Evolutionary conservation across 2,888 invertebrate genomes (phyloP).

Genomic region (Timandra comae): DNA sequence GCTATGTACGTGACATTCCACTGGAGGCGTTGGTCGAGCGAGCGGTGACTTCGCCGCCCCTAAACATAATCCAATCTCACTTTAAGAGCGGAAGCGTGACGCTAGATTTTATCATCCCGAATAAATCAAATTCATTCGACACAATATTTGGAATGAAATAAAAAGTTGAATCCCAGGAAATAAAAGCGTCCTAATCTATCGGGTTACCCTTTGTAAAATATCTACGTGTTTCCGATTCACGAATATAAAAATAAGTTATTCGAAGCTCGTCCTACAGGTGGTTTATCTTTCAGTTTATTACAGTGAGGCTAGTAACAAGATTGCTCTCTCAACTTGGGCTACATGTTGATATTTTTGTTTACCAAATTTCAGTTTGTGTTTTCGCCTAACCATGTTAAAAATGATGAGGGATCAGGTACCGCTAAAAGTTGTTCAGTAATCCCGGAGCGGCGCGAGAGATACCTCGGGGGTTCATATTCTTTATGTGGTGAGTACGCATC

Average conservation of each 20-base stretch:
- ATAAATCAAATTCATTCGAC: conserved; percentile 19
- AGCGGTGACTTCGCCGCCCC: conserved; percentile 1
- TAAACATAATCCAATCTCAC: conserved; percentile 24
- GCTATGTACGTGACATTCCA: conserved; percentile 23
- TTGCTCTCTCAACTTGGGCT: background rate
- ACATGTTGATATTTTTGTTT: background rate
- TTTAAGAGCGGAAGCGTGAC: conserved; percentile 9
- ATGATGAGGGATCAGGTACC: background rate
- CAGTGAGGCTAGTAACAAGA: conserved; percentile 2
- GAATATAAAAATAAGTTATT: conserved; percentile 25
- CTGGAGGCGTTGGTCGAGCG: too few relatives aligned
- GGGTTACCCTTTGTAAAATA: conserved; percentile 14
- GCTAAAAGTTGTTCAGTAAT: background rate
- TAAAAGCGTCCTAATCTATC: conserved; percentile 13
- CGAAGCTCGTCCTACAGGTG: conserved; percentile 33
- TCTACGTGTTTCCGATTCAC: conserved; percentile 23
- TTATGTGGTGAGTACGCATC: too few relatives aligned
- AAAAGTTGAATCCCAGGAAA: conserved; percentile 11
- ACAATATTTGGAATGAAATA: conserved; percentile 9
- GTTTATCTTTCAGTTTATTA: conserved; percentile 29
- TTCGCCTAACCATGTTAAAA: background rate
- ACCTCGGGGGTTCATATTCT: too few relatives aligned
- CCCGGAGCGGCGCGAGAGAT: too few relatives aligned
- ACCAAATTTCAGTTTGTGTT: background rate
- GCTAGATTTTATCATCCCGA: conserved; percentile 11